Evolutionary conservation across 2,888 invertebrate genomes (phyloP).

Genomic region (Clitarchus hookeri): DNA sequence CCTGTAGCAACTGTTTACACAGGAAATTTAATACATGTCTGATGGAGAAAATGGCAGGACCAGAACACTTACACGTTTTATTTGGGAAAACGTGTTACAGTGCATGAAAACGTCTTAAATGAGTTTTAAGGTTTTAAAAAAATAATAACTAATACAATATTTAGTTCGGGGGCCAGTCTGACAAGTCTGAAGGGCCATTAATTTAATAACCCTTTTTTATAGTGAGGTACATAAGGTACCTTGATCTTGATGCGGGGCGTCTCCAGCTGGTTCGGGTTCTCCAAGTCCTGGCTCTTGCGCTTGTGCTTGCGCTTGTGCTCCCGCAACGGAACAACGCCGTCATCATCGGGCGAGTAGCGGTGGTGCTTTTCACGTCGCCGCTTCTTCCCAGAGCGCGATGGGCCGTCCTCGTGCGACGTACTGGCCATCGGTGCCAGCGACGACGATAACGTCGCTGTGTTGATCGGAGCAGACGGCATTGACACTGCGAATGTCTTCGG

Average conservation of each 20-base stretch:
- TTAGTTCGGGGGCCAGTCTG: no score
- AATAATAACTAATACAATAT: no score
- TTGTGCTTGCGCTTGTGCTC: slow-evolving; percentile 81
- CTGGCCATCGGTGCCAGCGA: background rate
- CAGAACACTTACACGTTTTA: no score
- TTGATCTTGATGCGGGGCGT: slow-evolving; percentile 79
- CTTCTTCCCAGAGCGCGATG: slow-evolving; percentile 53
- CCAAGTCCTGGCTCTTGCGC: slow-evolving; percentile 74
- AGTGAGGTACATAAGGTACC: slow-evolving; percentile 53
- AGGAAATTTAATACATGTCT: no score
- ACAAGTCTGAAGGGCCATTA: no score
- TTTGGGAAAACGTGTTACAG: no score
- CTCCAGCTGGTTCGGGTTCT: slow-evolving; percentile 54
- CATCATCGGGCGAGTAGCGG: slow-evolving; percentile 68
- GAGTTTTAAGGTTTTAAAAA: no score
- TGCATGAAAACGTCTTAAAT: no score
- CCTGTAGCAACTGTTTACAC: no score
- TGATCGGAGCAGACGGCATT: background rate
- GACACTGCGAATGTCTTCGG: background rate
- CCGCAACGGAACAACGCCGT: slow-evolving; percentile 61
- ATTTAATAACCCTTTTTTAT: no score
- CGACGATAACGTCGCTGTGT: background rate
- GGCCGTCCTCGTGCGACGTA: background rate
- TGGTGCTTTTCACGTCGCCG: slow-evolving; percentile 64
- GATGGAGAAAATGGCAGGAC: no score